Conservation (phyloP, 2,797 vertebrate species). For the Cephalopachus bancanus region DNA sequence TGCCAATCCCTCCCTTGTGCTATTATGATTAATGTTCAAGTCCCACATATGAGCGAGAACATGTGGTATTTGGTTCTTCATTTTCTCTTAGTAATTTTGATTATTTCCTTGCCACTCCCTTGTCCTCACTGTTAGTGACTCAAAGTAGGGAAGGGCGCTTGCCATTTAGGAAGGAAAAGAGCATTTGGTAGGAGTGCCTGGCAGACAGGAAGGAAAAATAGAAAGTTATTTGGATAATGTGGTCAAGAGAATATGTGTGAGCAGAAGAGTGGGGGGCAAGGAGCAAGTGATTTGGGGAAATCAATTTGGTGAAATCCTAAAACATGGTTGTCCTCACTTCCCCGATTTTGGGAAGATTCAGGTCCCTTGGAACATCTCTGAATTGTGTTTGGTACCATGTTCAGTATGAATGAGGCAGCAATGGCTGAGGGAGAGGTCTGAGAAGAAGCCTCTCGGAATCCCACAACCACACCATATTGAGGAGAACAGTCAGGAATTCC, state of each 20-base stretch:
- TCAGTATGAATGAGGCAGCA: not conserved
- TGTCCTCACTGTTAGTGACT: not conserved
- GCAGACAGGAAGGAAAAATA: not conserved
- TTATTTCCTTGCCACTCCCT: not conserved
- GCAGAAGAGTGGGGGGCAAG: not conserved
- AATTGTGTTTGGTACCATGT: not conserved
- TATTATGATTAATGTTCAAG: too few species aligned
- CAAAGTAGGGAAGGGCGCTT: not conserved
- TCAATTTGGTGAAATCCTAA: not conserved
- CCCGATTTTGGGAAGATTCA: not conserved
- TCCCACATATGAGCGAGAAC: too few species aligned
- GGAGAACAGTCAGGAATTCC: not conserved
- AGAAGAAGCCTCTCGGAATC: not conserved
- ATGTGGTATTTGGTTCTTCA: too few species aligned
- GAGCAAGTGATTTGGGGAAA: not conserved
- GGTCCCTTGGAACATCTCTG: not conserved
- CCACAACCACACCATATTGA: not conserved
- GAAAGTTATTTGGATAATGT: not conserved
- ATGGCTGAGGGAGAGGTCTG: not conserved
- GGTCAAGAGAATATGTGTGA: not conserved
- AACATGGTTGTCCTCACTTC: not conserved
- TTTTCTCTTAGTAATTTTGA: constrained; percentile 41
- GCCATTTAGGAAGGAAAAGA: not conserved
- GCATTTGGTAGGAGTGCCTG: not conserved
- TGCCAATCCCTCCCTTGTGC: too few species aligned